Conservation (phyloP, 2,113 vertebrate genomes). For the Budorcas taxicolor region DNA sequence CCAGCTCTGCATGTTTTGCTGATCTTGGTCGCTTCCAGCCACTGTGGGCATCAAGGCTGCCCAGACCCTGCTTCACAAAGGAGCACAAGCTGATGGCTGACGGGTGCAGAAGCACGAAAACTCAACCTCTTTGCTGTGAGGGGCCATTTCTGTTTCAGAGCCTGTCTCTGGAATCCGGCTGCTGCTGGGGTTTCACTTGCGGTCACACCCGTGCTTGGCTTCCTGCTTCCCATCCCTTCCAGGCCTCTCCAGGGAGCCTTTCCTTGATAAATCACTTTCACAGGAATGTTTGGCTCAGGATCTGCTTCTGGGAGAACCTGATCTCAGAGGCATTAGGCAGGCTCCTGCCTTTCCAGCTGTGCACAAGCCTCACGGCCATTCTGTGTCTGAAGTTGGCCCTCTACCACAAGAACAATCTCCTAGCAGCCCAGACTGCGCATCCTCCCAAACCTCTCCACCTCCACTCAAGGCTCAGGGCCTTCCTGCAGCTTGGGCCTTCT, state of each 20-base stretch:
- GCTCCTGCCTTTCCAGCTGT: slow-evolving; percentile 13
- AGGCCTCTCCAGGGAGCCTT: neutral
- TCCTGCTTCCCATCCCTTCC: neutral
- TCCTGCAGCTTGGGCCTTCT: neutral
- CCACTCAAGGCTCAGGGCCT: neutral
- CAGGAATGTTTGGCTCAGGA: slow-evolving; percentile 1
- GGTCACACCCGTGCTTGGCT: neutral
- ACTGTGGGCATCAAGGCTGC: neutral
- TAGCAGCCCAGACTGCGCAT: neutral
- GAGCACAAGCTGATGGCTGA: neutral
- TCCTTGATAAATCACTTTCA: neutral
- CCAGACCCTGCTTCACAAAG: neutral
- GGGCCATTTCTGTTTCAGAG: neutral
- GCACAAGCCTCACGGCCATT: neutral
- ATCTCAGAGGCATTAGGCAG: neutral
- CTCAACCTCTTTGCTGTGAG: neutral
- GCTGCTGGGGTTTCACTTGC: neutral
- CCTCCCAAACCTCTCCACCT: neutral
- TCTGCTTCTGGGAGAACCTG: slow-evolving; percentile 8
- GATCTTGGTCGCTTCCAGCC: neutral
- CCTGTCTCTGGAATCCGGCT: neutral
- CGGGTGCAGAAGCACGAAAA: neutral
- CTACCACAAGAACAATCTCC: neutral
- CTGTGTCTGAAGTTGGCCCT: neutral
- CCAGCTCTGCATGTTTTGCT: neutral